These are phyloP conservation scores for Pemphigus obesinymphae DNA, from an alignment of 1,140 invertebrate genomes.

Conservation along the genomic window DNA sequence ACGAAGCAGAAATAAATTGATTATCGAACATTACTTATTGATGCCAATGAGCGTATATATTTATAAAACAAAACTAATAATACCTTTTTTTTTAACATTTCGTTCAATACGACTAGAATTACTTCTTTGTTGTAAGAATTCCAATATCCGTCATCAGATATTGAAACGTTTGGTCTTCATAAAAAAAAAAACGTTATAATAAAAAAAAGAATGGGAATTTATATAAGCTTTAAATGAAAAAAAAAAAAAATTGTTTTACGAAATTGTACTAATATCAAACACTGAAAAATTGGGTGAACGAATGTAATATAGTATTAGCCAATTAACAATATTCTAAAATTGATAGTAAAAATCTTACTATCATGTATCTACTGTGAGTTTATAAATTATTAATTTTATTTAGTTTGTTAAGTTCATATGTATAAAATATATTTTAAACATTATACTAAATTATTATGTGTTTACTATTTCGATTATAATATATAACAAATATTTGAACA, in stretches of 20 bases:
- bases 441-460: too few relatives aligned
- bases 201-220: neutral
- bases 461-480: too few relatives aligned
- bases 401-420: too few relatives aligned
- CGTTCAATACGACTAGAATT: neutral
- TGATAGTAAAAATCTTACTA: too few relatives aligned
- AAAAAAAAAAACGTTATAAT: neutral
- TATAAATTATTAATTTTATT: too few relatives aligned
- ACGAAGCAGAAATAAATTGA: neutral
- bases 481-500: too few relatives aligned
- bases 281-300: too few relatives aligned
- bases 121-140: conserved; percentile 6
- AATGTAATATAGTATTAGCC: too few relatives aligned
- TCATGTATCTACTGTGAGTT: too few relatives aligned
- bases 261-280: too few relatives aligned
- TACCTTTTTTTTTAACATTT: neutral
- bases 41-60: neutral
- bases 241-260: neutral
- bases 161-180: neutral
- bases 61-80: conserved; percentile 5
- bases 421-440: too few relatives aligned
- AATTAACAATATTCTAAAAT: too few relatives aligned
- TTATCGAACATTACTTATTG: neutral
- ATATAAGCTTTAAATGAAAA: neutral
- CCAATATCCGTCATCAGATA: conserved; percentile 15